Evolutionary conservation across 2,888 invertebrate species (phyloP).

Genomic region (Noctuana brunneofusca): DNA sequence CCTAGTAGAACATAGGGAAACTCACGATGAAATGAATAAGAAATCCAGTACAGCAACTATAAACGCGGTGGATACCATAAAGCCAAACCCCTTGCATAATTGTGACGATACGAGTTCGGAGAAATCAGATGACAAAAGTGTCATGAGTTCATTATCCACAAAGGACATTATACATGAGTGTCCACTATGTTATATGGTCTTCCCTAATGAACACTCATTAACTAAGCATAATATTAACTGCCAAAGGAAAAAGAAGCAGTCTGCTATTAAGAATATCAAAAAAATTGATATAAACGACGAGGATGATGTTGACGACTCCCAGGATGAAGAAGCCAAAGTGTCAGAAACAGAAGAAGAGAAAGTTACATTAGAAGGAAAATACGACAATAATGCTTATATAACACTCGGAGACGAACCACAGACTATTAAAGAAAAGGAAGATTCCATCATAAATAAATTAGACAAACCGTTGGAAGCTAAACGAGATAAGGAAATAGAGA

Average conservation of each 20-base stretch:
- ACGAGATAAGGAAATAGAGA: conserved; percentile 32
- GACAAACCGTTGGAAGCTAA: conserved; percentile 32
- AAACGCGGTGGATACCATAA: conserved; percentile 48
- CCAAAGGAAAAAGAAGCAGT: conserved; percentile 70
- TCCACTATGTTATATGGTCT: conserved; percentile 79
- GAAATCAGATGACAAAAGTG: conserved; percentile 74
- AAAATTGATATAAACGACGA: conserved; percentile 39
- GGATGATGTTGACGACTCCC: conserved; percentile 33
- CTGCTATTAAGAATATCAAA: conserved; percentile 50
- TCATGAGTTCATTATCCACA: conserved; percentile 69
- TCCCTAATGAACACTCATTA: conserved; percentile 77
- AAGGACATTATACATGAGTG: conserved; percentile 80
- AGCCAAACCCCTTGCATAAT: conserved; percentile 51
- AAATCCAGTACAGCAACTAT: conserved; percentile 52
- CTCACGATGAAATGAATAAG: conserved; percentile 72
- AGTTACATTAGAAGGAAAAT: conserved; percentile 21
- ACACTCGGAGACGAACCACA: conserved; percentile 11
- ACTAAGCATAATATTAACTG: conserved; percentile 72
- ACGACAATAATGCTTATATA: conserved; percentile 4
- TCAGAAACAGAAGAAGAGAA: conserved; percentile 38
- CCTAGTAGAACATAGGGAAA: conserved; percentile 77
- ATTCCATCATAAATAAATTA: conserved; percentile 32
- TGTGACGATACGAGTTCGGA: conserved; percentile 73
- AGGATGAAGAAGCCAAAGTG: conserved; percentile 28
- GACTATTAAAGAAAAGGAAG: conserved; percentile 2